Evolutionary conservation across 2,888 invertebrate genomes (phyloP), one percentile per base, ranked within the genome.

Genomic region (Phengaris alcon): DNA sequence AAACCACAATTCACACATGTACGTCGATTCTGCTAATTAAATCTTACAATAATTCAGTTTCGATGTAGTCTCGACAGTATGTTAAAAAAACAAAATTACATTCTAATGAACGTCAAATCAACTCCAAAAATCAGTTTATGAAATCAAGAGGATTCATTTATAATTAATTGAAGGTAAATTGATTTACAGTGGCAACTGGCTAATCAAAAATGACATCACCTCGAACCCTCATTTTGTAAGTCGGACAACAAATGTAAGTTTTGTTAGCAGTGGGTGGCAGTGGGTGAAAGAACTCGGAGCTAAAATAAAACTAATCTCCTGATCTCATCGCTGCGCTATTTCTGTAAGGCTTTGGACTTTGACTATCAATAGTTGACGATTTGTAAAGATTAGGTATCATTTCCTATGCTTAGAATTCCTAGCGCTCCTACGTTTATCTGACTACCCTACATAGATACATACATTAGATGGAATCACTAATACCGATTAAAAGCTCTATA

Each of bases 211-310:
- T 22, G 51, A 51, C 22, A 51, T 15, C 51, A 22, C 5, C 51
- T 15, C 70, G 51, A 48, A 48, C 51, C 48, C 70, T 70, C 70
- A 0, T 70, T 48, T 70, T 51, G 70, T 70, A 15, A 5, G 22
- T 70, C 70, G 51, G 70, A 51, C 22, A 69, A 70, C 10, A 48
- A 35, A 69, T 48, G 48, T 46, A 48, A 8, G 35, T 68, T 68
- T 68, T 68, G 68, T 68, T 9, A 46, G 64, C 64, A 64, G 70
- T 70, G 70, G 70, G 70, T 70, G 70, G 69, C 48, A 6, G 7
- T 15, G 70, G 78, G 82, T 82, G 79, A 82, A 82, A 68, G 81
- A 82, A 81, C 82, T 81, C 77, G 35, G 75, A 35, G 77, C 78
- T 76, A 78, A 79, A 79, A 81, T 79, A 79, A 78, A 79, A 77